Evolutionary conservation across 2,113 vertebrate genomes (phyloP).

Genomic region (Apistogramma diplotaenia): DNA sequence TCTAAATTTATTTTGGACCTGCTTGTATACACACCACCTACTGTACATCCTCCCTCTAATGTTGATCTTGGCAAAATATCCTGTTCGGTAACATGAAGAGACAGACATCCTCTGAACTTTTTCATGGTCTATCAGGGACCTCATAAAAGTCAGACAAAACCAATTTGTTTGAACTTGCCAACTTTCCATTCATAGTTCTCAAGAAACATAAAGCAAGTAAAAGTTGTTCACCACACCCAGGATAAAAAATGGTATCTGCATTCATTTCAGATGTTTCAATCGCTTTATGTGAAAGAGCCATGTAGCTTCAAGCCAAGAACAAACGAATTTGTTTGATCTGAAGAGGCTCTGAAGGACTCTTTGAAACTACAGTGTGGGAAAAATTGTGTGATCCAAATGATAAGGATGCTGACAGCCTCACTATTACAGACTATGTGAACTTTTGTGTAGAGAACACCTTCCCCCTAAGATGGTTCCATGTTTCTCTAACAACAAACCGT

Average conservation of each 20-base stretch:
- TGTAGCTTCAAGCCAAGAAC: neutral
- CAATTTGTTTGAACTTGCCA: neutral
- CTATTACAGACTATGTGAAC: no score
- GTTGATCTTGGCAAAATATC: neutral
- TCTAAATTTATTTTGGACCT: neutral
- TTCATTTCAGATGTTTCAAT: neutral
- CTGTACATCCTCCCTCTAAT: neutral
- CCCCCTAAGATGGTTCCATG: no score
- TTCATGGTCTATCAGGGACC: neutral
- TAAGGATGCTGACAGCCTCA: no score
- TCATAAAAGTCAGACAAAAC: neutral
- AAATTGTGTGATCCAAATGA: no score
- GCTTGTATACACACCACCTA: neutral
- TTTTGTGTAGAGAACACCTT: no score
- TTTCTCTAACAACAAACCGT: no score
- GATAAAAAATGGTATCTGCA: neutral
- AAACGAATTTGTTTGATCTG: neutral
- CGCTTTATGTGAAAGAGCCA: neutral
- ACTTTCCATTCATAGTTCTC: no score
- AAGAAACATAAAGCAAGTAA: neutral
- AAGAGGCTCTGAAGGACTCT: no score
- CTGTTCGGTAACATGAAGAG: neutral
- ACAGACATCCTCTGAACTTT: neutral
- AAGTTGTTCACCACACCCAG: neutral
- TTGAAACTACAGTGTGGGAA: no score